Percentiles rank a stretch among this genome's conserved stretches.
phyloP scores from a whole-genome alignment of 2,113 vertebrate genomes.

The Pimephales promelas region DNA sequence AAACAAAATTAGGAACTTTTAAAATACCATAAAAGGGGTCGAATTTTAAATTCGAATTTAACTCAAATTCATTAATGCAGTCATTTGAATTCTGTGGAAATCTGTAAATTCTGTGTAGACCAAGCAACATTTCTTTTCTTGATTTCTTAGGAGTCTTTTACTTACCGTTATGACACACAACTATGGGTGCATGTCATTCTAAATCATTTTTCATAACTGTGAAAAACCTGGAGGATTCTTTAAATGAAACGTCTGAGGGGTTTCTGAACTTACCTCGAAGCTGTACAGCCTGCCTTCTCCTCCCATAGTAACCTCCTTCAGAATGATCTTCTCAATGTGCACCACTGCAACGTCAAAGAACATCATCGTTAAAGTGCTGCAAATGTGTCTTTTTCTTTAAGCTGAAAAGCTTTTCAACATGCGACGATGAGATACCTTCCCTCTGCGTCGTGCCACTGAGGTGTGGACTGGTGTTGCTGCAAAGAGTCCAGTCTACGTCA shows the following conservation, averaged over 20 bases:
- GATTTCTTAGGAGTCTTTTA: not conserved
- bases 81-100: not conserved
- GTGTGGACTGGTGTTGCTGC: conserved; percentile 42
- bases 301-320: conserved; percentile 82
- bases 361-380: not conserved
- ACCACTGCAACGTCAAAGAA: conserved; percentile 73
- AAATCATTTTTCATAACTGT: not conserved
- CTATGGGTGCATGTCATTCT: not conserved
- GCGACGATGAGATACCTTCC: conserved; percentile 46
- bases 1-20: too few relatives aligned
- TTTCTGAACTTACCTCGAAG: conserved; percentile 79
- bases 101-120: not conserved
- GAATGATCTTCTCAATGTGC: conserved; percentile 85
- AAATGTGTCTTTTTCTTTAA: not conserved
- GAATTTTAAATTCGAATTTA: not conserved
- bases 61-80: not conserved
- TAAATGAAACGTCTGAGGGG: not conserved
- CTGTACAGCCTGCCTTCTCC: conserved; percentile 84
- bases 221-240: not conserved
- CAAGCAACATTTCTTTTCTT: not conserved
- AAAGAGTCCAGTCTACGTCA: conserved; percentile 40
- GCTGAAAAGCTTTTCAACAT: not conserved
- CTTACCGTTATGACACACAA: not conserved
- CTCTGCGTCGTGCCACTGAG: conserved; percentile 36
- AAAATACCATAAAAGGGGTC: too few relatives aligned